These are phyloP conservation scores for Drosophila ananassae DNA, from an alignment of 1,140 invertebrate genomes.

Conservation along the genomic window DNA sequence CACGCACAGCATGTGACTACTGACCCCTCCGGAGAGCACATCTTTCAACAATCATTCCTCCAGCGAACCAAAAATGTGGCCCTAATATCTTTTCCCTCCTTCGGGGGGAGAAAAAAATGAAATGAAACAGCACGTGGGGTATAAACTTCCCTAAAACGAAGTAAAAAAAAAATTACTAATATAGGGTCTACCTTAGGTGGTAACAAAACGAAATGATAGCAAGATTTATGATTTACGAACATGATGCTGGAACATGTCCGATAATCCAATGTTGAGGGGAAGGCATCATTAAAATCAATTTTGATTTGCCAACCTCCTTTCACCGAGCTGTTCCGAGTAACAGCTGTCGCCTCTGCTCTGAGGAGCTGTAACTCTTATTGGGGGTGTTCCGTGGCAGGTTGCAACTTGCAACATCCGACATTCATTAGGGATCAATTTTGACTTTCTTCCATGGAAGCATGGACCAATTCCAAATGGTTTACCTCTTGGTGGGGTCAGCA, in stretches of 20 bases:
- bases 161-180: not conserved
- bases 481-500: constrained; percentile 26
- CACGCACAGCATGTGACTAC: constrained; percentile 38
- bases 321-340: constrained; percentile 28
- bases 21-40: constrained; percentile 12
- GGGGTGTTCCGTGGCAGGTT: constrained; percentile 45
- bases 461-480: constrained; percentile 27
- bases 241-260: constrained; percentile 56
- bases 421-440: constrained; percentile 46
- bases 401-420: constrained; percentile 43
- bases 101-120: too few species aligned
- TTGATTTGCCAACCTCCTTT: constrained; percentile 52
- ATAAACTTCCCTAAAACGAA: constrained; percentile 23
- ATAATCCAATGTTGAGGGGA: constrained; percentile 27
- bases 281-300: constrained; percentile 74
- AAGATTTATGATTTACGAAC: constrained; percentile 73
- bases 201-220: constrained; percentile 57
- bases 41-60: constrained; percentile 52
- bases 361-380: constrained; percentile 33
- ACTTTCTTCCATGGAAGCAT: constrained; percentile 30
- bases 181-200: constrained; percentile 16
- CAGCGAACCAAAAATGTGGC: constrained; percentile 31
- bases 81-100: constrained; percentile 30
- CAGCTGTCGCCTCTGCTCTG: constrained; percentile 19
- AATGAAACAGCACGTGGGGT: constrained; percentile 46